These are phyloP conservation scores for Tretioscincus oriximinensis DNA, from an alignment of 2,113 vertebrate species.

Conservation along the genomic window DNA sequence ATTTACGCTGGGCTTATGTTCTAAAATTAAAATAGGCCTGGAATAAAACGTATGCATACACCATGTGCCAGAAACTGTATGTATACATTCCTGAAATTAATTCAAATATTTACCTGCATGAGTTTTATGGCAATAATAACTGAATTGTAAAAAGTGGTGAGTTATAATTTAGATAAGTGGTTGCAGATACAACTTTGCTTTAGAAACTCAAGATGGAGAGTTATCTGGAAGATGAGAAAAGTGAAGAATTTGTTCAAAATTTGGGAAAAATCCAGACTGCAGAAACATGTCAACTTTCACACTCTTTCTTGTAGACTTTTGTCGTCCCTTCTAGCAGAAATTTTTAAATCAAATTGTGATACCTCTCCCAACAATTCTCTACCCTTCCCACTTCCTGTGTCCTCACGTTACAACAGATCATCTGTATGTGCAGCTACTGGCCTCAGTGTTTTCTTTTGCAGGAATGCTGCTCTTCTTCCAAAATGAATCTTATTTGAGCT, in stretches of 20 bases:
- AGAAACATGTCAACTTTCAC: conserved; percentile 85
- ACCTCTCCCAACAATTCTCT: conserved; percentile 48
- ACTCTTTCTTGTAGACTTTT: conserved; percentile 75
- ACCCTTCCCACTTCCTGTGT: conserved; percentile 37
- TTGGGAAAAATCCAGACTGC: conserved; percentile 65
- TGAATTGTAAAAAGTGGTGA: conserved; percentile 65
- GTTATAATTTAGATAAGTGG: conserved; percentile 52
- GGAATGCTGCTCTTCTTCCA: conserved; percentile 77
- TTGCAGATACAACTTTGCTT: conserved; percentile 64
- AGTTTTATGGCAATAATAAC: conserved; percentile 64
- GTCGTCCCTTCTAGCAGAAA: conserved; percentile 70
- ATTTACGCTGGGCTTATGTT: conserved; percentile 36
- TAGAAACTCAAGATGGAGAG: conserved; percentile 33
- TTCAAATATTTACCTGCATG: conserved; percentile 59
- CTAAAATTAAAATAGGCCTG: conserved; percentile 40
- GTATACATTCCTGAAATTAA: conserved; percentile 64
- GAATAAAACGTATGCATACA: conserved; percentile 46
- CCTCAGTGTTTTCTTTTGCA: conserved; percentile 78
- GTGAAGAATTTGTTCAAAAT: conserved; percentile 58
- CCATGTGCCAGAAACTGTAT: conserved; percentile 62
- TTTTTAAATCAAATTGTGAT: conserved; percentile 61
- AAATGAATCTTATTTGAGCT: conserved; percentile 71
- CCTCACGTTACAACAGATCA: conserved; percentile 72
- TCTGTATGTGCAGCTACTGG: conserved; percentile 69
- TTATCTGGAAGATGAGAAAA: conserved; percentile 63